Evolutionary conservation across 2,113 vertebrate species (phyloP), one percentile per base, ranked within the genome.

Genomic region (Gallinago paraguaiae): DNA sequence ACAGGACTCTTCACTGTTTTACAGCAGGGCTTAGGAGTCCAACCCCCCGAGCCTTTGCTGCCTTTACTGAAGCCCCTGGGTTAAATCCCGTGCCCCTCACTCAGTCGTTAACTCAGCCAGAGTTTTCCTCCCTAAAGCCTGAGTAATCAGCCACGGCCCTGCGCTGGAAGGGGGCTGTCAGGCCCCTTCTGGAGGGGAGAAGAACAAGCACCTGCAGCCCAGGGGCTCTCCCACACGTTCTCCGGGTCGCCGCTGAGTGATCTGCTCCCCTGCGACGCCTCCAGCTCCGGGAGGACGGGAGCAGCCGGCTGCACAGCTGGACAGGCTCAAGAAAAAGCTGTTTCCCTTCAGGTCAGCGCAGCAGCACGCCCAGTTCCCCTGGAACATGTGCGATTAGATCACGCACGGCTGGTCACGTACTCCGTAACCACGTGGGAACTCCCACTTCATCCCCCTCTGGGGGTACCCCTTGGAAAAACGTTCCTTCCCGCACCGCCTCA

Each of bases 361-460:
- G 72, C 93, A 89, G 67, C 61, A 61, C 63, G 0, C 72, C 77
- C 89, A 17, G 82, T 51, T 71, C 82, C 89, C 64, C 48, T 27
- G 45, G 15, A 86, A 61, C 69, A 79, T 0, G 61, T 43, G 86
- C 35, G 3, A 5, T 54, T 7, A 28, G 68, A 31, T 83, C 83
- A 90, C 1, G 39, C 78, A 9, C 74, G 9, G 68, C 87, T 6
- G 4, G 51, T 76, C 83, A 80, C 64, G 57, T 70, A 39, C 83
- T 77, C 57, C 90, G 3, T 22, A 54, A 14, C 53, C 39, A 1
- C 3, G 54, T 9, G 60, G 54, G 64, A 56, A 91, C 37, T 11
- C 3, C 11, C 0, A 10, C 41, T 7, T 46, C 60, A 11, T 9
- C 13, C 51, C 50, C 35, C 24, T 45, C 27, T 5, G 3, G 0